These are phyloP conservation scores for Epicauta chinensis DNA, from an alignment of 1,140 invertebrate species.

Conservation along the genomic window DNA sequence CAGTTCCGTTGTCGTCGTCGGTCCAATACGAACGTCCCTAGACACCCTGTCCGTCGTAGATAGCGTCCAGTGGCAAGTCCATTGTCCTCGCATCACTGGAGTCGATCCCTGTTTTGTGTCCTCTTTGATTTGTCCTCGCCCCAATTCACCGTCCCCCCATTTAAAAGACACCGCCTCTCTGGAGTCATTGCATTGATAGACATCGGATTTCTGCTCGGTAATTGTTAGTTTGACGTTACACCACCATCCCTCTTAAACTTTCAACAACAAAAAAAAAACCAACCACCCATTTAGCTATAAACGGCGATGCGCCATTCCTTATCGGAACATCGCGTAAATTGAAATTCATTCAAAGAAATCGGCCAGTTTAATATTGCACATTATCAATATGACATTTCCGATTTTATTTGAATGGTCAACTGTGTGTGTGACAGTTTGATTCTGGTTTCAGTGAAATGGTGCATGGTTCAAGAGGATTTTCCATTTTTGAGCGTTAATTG, in stretches of 20 bases:
- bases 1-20: background rate
- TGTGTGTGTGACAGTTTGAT: constrained; percentile 33
- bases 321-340: constrained; percentile 35
- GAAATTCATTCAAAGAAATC: constrained; percentile 29
- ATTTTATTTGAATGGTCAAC: background rate
- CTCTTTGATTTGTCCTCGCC: constrained; percentile 3
- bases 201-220: constrained; percentile 14
- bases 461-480: constrained; percentile 36
- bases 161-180: background rate
- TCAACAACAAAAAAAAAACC: too few relatives aligned
- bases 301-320: constrained; percentile 22
- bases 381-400: constrained; percentile 11
- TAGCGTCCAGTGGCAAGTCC: constrained; percentile 2
- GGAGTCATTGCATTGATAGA: background rate
- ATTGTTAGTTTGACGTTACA: constrained; percentile 13
- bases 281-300: background rate
- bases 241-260: background rate
- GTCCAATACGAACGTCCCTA: background rate
- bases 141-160: background rate
- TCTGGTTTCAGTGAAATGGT: constrained; percentile 35
- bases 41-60: background rate
- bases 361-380: constrained; percentile 10
- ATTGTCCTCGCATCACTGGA: constrained; percentile 11
- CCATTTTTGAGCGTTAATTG: constrained; percentile 39
- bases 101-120: constrained; percentile 9